Conservation (phyloP, 2,113 vertebrate species). For the Toxotes jaculatrix region DNA sequence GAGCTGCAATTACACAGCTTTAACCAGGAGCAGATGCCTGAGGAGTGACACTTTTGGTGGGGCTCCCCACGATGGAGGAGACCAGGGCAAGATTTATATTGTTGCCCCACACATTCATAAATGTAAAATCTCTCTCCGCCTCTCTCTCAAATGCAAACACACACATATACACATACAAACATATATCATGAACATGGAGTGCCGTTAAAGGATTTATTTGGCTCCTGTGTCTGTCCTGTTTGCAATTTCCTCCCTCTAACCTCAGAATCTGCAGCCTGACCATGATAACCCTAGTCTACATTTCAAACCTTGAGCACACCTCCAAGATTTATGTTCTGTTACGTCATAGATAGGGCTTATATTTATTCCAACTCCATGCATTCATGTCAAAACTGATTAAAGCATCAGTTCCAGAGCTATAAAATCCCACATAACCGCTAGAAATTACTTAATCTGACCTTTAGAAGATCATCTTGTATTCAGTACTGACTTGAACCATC, state of each 20-base stretch:
- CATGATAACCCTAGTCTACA: constrained; percentile 44
- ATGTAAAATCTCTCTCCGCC: constrained; percentile 27
- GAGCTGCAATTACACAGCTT: constrained; percentile 64
- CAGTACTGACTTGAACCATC: neutral
- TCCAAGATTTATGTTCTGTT: constrained; percentile 47
- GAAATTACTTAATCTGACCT: constrained; percentile 8
- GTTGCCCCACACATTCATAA: constrained; percentile 42
- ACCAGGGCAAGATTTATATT: constrained; percentile 56
- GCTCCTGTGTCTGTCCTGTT: constrained; percentile 48
- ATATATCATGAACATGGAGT: constrained; percentile 21
- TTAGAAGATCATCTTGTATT: constrained; percentile 1
- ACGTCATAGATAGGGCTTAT: constrained; percentile 37
- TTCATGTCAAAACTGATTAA: constrained; percentile 27
- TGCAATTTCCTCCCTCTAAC: constrained; percentile 53
- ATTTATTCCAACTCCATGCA: constrained; percentile 19
- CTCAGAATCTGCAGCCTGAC: constrained; percentile 43
- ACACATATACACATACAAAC: neutral
- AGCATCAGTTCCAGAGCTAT: constrained; percentile 1
- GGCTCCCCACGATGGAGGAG: constrained; percentile 49
- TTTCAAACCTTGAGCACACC: constrained; percentile 34
- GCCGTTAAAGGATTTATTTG: constrained; percentile 44
- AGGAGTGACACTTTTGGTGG: constrained; percentile 60
- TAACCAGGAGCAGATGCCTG: constrained; percentile 80
- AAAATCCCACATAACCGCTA: constrained; percentile 5
- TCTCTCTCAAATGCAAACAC: constrained; percentile 26